phyloP scores from a whole-genome alignment of 2,888 invertebrate species.

The Oscheius sp. region DNA sequence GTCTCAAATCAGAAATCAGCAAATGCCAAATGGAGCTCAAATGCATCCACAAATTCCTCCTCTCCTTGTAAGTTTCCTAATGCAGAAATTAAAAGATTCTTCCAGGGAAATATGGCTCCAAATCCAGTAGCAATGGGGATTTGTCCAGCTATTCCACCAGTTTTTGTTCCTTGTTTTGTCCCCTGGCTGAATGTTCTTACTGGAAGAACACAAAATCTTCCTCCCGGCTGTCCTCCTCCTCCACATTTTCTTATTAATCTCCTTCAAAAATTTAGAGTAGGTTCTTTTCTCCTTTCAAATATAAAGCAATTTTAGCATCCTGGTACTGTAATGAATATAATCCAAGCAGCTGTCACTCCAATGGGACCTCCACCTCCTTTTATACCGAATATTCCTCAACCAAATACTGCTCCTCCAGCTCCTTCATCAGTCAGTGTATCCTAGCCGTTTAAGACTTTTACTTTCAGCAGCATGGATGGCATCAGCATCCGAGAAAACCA shows the following conservation, averaged over 20 bases:
- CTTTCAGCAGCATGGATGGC: slow-evolving; percentile 1
- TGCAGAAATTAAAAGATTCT: neutral
- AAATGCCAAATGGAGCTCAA: slow-evolving; percentile 1
- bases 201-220: slow-evolving; percentile 33
- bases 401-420: neutral
- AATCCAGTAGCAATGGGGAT: slow-evolving; percentile 1
- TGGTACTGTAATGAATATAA: slow-evolving; percentile 26
- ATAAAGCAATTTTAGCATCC: slow-evolving; percentile 14
- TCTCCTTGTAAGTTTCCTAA: slow-evolving; percentile 3
- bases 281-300: neutral
- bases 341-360: slow-evolving; percentile 20
- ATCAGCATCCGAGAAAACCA: slow-evolving; percentile 30
- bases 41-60: neutral
- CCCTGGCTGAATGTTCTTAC: slow-evolving; percentile 44
- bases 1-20: neutral
- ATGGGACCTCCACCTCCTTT: neutral
- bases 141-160: slow-evolving; percentile 45
- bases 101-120: slow-evolving; percentile 26
- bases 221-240: slow-evolving; percentile 47
- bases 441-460: neutral
- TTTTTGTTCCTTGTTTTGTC: slow-evolving; percentile 43
- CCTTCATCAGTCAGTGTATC: neutral
- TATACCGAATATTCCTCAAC: neutral
- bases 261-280: slow-evolving; percentile 37
- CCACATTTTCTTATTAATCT: slow-evolving; percentile 45